phyloP scores from a whole-genome alignment of 2,797 vertebrate species.

The Alcedo quadribrachys region DNA sequence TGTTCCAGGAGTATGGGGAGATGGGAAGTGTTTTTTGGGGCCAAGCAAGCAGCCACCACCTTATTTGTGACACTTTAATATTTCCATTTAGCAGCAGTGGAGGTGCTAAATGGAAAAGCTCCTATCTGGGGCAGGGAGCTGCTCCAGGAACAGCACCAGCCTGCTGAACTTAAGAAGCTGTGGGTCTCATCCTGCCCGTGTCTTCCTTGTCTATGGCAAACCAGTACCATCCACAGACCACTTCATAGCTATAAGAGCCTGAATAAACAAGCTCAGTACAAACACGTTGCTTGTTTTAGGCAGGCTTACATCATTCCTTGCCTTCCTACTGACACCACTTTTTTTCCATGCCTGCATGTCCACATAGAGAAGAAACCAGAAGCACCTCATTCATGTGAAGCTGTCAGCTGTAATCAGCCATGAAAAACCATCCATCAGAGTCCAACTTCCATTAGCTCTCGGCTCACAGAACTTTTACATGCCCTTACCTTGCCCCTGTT shows the following conservation, averaged over 20 bases:
- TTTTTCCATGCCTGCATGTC: not conserved
- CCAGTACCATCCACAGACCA: not conserved
- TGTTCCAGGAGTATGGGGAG: not conserved
- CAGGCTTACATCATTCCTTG: not conserved
- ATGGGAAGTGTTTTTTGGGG: not conserved
- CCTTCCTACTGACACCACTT: not conserved
- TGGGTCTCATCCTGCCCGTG: not conserved
- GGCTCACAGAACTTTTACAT: fast-evolving
- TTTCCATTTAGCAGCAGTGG: not conserved
- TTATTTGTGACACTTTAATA: not conserved
- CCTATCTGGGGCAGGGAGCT: not conserved
- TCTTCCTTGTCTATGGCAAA: not conserved
- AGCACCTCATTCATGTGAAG: not conserved
- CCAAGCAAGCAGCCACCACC: not conserved
- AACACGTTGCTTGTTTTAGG: not conserved
- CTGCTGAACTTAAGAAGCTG: not conserved
- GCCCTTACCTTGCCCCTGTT: not conserved
- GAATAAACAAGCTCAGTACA: not conserved
- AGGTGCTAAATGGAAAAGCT: not conserved
- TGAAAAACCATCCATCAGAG: not conserved
- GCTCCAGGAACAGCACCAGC: not conserved
- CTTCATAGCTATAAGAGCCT: not conserved
- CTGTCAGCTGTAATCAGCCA: not conserved
- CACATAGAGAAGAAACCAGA: not conserved
- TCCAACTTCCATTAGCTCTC: not conserved